Base-by-base conservation (phyloP, 1,140 invertebrate species). In the Polypedilum vanderplanki region DNA sequence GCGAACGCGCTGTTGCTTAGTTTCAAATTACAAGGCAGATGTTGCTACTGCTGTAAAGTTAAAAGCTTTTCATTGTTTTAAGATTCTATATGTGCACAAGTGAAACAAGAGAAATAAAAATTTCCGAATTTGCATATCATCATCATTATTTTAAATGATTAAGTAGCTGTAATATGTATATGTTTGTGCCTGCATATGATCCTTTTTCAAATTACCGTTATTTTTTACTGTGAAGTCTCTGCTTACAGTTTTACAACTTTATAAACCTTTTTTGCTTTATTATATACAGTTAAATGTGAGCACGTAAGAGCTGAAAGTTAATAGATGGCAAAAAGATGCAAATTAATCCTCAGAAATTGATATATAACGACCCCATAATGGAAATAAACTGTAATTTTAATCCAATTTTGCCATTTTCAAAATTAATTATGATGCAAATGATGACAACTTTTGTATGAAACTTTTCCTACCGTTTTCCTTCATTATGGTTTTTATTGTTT, bases 381-480 rank as follows among this genome's bases (percentile, higher is more conserved):
- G 12, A 57, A 15, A 57, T 57, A 15, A n/a, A 57, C 12, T 57
- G 46, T 57, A 15, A n/a, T 12, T 57, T 57, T 57, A 57, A 57
- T 57, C 46, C 46, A 57, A 57, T 57, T 57, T 57, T 15, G 24
- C 24, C 24, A 33, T 33, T 33, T 33, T 33, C 24, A 33, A 33
- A 33, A 57, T 57, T 57, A 57, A 57, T 57, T 57, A 57, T 57
- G 46, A 57, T 57, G 46, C 46, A 57, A 57, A 57, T 57, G 46
- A 57, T 57, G 46, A 12, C n/a, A 57, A 57, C 46, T 57, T 57
- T 57, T n/a, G 9, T 33, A 33, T 33, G 24, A 33, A 33, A 57
- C 10, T 15, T 12, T 57, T 57, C 46, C 10, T 17, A 57, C 10
- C n/a, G n/a, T n/a, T n/a, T n/a, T n/a, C n/a, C n/a, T n/a, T n/a